Base-by-base conservation (phyloP, 2,113 vertebrate species). In the Sylvia atricapilla region DNA sequence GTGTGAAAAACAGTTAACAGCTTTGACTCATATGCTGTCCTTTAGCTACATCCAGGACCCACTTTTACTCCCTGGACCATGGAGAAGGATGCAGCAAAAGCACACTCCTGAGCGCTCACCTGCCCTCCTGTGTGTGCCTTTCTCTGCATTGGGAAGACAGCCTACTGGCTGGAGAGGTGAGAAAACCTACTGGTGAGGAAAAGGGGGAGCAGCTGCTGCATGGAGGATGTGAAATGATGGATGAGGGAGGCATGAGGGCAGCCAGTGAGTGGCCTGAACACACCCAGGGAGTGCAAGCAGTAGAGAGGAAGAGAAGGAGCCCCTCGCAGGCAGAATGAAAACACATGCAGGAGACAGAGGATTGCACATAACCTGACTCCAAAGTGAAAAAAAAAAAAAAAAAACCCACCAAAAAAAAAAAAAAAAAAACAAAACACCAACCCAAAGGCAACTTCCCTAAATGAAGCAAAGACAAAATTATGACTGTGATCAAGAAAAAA, bases 281-380 rank as follows among this genome's bases (percentile, higher is more conserved):
- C 0, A 0, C 22, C 41, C 12, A 0, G 25, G 30, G n/a, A 70
- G 10, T 0, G 0, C 15, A 25, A 85, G 41, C 5, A 7, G 22
- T 4, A 44, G 39, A 0, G 1, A 37, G 44, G 55, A 46, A 37
- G 13, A 47, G 37, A 7, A 33, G 27, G 52, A 87, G 5, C 20
- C 59, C 7, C 19, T 53, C 5, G 1, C 5, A 72, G 27, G 24
- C 28, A 79, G 73, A 60, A 75, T 43, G 18, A 22, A 70, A 94
- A 68, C 12, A 67, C 52, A 24, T 25, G 44, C 6, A 68, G 30
- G 28, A 59, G n/a, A 19, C 20, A 28, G 22, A 80, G 25, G 28
- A 64, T 3, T 27, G 15, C 16, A 83, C 33, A 35, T 30, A 58
- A 37, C 21, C 43, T 47, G 27, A 49, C 28, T 41, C n/a, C 39